phyloP scores from a whole-genome alignment of 2,888 invertebrate genomes.

The Cistogaster globosa region DNA sequence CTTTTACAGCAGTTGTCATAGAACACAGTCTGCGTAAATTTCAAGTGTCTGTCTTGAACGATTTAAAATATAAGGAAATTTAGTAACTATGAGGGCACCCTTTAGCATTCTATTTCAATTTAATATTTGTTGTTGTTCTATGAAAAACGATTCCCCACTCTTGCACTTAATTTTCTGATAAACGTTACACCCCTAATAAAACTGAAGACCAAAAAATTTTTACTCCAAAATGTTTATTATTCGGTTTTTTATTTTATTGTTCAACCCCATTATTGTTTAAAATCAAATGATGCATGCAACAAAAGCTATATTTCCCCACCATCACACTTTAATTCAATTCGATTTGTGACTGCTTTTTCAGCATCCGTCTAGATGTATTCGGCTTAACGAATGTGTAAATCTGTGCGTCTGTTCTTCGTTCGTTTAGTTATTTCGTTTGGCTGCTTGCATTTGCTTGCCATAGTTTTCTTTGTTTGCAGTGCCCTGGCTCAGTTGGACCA shows the following conservation, averaged over 20 bases:
- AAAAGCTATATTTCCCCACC: conserved; percentile 10
- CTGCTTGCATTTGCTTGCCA: conserved; percentile 41
- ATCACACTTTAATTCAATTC: conserved; percentile 22
- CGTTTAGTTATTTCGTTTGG: background rate
- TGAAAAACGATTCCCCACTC: too few species aligned
- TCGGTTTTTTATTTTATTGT: background rate
- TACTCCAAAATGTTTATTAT: background rate
- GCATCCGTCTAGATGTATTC: conserved; percentile 10
- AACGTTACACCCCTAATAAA: conserved; percentile 1
- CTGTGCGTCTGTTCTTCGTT: background rate
- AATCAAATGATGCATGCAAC: conserved; percentile 59
- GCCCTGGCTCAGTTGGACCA: conserved; percentile 9
- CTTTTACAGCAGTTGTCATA: too few species aligned
- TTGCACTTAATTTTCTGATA: too few species aligned
- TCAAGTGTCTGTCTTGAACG: too few species aligned
- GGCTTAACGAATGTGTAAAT: conserved; percentile 15
- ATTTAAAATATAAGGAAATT: too few species aligned
- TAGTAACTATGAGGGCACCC: too few species aligned
- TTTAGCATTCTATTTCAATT: too few species aligned
- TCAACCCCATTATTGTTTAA: conserved; percentile 11
- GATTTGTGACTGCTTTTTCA: conserved; percentile 32
- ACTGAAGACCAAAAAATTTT: background rate
- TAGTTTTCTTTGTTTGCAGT: conserved; percentile 53
- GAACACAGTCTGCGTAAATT: too few species aligned
- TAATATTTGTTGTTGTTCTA: too few species aligned